Evolutionary conservation across 2,888 invertebrate genomes (phyloP).

Genomic region (Agriopis leucophaearia): DNA sequence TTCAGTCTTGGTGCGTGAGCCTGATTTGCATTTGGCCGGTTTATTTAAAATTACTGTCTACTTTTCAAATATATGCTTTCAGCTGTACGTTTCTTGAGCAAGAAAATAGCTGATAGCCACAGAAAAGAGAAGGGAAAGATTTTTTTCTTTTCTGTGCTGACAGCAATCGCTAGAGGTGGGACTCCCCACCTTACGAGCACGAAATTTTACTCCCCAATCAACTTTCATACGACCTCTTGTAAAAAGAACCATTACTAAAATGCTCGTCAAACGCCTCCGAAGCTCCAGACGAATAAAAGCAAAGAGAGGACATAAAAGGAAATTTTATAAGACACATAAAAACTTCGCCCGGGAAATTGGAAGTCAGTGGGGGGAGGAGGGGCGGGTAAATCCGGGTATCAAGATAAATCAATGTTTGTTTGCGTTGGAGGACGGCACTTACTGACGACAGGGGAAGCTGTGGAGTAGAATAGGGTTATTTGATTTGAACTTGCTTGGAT

Average conservation of each 20-base stretch:
- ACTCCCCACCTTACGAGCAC: too few relatives aligned
- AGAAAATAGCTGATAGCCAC: too few relatives aligned
- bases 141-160: too few relatives aligned
- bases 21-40: too few relatives aligned
- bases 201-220: neutral
- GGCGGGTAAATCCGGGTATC: constrained; percentile 77
- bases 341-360: constrained; percentile 78
- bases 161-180: too few relatives aligned
- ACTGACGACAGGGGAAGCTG: constrained; percentile 53
- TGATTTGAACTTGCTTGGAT: constrained; percentile 1
- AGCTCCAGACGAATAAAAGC: constrained; percentile 28
- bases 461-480: constrained; percentile 55
- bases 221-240: neutral
- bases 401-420: constrained; percentile 86
- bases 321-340: constrained; percentile 83
- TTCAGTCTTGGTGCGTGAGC: too few relatives aligned
- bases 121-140: too few relatives aligned
- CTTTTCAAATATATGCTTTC: too few relatives aligned
- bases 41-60: too few relatives aligned
- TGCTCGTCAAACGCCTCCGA: constrained; percentile 25
- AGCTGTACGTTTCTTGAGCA: too few relatives aligned
- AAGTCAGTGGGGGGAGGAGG: constrained; percentile 73
- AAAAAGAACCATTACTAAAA: constrained; percentile 25
- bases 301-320: constrained; percentile 64
- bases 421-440: constrained; percentile 75